Evolutionary conservation across 2,113 vertebrate genomes (phyloP), one percentile per base, ranked within the genome.

Genomic region (Smithornis capensis): DNA sequence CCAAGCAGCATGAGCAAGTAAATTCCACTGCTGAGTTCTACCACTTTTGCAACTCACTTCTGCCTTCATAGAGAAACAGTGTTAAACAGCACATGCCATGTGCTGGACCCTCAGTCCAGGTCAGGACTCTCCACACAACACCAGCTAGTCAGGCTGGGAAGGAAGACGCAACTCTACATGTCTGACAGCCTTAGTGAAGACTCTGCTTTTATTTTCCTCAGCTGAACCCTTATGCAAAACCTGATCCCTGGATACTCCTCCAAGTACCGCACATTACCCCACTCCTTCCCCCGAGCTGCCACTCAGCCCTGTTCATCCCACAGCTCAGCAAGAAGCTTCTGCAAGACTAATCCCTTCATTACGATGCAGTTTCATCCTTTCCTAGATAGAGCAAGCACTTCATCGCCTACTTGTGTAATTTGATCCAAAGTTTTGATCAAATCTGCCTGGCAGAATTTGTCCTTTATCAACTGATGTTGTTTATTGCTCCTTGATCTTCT

Each of bases 401-500:
- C 71, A 78, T 90, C 9, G 4, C 37, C 77, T 89, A 44, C 37
- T 71, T 64, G 22, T 56, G 47, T 63, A 90, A 97, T 74, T 81
- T 55, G 35, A 94, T 78, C 50, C 80, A 74, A 97, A 93, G 68
- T 87, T 96, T 70, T 86, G 86, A 95, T 95, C 69, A 63, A 68
- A 87, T 82, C 65, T 91, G 83, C 77, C 64, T 53, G 56, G 56
- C 60, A 91, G 64, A 91, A 78, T 84, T 71, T 84, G 83, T 82
- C 65, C 65, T 71, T 82, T 79, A 84, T 42, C 78, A 95, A 83
- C 53, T 68, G 69, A 92, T 28, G 38, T 55, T 87, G 64, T 87
- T 94, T 90, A 87, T 76, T 91, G 81, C 69, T 91, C 74, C 77
- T 75, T 94, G 80, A 96, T 96, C 77, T 82, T 94, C 91, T 89